Base-by-base conservation (phyloP, 2,888 invertebrate genomes). In the Mythimna pallens region DNA sequence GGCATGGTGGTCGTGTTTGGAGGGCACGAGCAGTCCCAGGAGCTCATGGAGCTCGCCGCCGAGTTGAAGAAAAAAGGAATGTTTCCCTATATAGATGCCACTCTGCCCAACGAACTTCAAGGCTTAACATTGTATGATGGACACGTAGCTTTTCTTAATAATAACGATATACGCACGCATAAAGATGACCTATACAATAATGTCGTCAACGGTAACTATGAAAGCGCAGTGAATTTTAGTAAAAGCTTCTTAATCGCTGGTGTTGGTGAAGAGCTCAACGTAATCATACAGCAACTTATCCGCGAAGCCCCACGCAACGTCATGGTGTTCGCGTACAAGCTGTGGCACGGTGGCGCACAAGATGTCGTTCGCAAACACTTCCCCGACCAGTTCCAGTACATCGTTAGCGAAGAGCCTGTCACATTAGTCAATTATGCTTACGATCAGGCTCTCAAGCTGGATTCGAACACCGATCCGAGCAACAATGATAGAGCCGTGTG, bases 1-100 rank as follows among this genome's bases (percentile, higher is more conserved):
- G 91, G 91, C 3, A 85, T 69, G 71, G 88, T 91, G 0, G 72
- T 91, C 3, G 80, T 88, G 0, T 91, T 76, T 36, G 90, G 89
- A 4, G 85, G 86, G 34, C 57, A 69, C 8, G 74, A 67, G 1
- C 73, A 78, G 17, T 78, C 83, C 1, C 62, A 66, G 7, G 81
- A 87, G 34, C 76, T 89, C 0, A 76, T 66, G 65, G 84, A 85
- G 54, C 82, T 91, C 3, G 76, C 83, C 25, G 52, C 52, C 17
- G 84, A 82, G 59, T 73, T 90, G 14, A 65, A 55, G 2, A 65
- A 68, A 9, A 87, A 81, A 70, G 64, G 68, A 4, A 12, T 91
- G 2, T n/a, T 83, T 12, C 68, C 71, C 63, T 88, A 84, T 70
- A 47, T 63, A 12, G 75, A 76, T n/a, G 88, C 78, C 50, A 65